A percentile compares a stretch with the other conserved stretches of the same genome.
Evolutionary conservation across 1,140 invertebrate species (phyloP).

Genomic region (Orchesella cincta): DNA sequence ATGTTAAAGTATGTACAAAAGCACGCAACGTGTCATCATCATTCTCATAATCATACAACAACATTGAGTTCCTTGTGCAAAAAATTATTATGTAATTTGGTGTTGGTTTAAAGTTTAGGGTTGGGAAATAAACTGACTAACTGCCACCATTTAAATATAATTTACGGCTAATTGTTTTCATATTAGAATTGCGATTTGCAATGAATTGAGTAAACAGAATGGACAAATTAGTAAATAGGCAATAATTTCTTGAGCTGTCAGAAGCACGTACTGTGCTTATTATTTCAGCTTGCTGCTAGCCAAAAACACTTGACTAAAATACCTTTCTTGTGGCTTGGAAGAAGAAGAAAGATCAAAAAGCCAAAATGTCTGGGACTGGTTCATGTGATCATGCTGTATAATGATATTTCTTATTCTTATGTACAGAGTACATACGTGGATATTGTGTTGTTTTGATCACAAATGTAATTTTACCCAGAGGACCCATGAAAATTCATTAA

Average conservation of each 20-base stretch:
- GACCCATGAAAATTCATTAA: slow-evolving; percentile 17
- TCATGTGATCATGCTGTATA: neutral
- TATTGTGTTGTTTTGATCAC: neutral
- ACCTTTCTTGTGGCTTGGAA: neutral
- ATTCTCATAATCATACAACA: neutral
- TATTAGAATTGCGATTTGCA: neutral
- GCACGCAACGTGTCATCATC: neutral
- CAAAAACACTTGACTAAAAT: neutral
- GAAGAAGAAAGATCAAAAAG: neutral
- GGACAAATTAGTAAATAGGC: neutral
- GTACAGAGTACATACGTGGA: neutral
- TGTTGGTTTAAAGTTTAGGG: no score
- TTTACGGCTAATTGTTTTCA: neutral
- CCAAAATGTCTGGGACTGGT: neutral
- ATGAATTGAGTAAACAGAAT: neutral
- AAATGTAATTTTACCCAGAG: slow-evolving; percentile 1
- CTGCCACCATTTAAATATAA: neutral
- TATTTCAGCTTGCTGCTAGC: neutral
- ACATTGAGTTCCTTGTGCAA: no score
- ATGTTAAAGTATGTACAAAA: neutral
- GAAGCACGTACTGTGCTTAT: neutral
- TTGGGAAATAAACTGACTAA: neutral
- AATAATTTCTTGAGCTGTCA: neutral
- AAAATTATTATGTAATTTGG: no score
- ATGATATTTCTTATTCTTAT: neutral